Evolutionary conservation across 2,888 invertebrate genomes (phyloP).

Genomic region (Clunio marinus): DNA sequence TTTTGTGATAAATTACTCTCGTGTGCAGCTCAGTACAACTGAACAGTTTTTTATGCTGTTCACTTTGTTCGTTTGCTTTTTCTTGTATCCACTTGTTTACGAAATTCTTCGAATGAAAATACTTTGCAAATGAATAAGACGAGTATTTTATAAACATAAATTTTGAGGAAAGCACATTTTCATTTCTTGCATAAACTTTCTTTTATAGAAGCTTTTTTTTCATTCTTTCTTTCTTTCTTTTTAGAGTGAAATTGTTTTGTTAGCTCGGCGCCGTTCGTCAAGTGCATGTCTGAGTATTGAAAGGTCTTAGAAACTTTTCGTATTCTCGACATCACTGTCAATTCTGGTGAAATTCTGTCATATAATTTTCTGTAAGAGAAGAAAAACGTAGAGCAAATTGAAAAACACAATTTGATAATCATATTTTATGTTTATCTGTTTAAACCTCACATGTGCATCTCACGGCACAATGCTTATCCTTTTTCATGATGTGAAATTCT

Average conservation of each 20-base stretch:
- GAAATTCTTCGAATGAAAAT: not conserved
- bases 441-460: not conserved
- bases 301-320: too few relatives aligned
- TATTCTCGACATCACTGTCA: too few relatives aligned
- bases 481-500: not conserved
- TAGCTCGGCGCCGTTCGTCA: too few relatives aligned
- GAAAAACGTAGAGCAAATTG: conserved; percentile 6
- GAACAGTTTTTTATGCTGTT: not conserved
- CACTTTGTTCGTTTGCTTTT: not conserved
- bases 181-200: too few relatives aligned
- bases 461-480: conserved; percentile 9
- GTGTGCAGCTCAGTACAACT: not conserved
- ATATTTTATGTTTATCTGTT: conserved; percentile 17
- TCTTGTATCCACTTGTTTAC: not conserved
- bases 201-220: not conserved
- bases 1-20: conserved; percentile 19
- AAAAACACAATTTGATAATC: conserved; percentile 12
- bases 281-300: too few relatives aligned
- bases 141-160: too few relatives aligned
- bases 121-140: not conserved
- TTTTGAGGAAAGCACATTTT: too few relatives aligned
- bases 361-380: not conserved
- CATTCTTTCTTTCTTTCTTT: not conserved
- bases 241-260: not conserved
- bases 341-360: not conserved